phyloP scores from a whole-genome alignment of 2,888 invertebrate species.

The Dilophus febrilis region DNA sequence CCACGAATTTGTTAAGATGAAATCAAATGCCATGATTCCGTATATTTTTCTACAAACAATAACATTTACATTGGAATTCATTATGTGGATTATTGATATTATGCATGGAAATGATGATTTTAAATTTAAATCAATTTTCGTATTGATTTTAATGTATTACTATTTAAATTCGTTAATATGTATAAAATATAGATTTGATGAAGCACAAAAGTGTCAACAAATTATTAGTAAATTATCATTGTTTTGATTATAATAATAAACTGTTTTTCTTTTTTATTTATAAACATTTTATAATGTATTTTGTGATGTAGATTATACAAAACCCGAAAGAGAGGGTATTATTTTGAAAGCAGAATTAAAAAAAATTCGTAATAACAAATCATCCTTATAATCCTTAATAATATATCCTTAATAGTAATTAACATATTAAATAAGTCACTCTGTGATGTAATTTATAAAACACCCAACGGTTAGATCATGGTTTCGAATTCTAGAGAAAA shows the following conservation, averaged over 20 bases:
- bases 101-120: conserved; percentile 13
- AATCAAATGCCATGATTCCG: conserved; percentile 16
- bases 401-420: no score
- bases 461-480: no score
- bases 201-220: conserved; percentile 14
- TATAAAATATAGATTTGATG: conserved; percentile 15
- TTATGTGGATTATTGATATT: conserved; percentile 15
- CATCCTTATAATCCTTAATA: no score
- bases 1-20: no score
- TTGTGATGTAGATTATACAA: no score
- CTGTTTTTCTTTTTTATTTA: conserved; percentile 1
- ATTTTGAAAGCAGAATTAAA: no score
- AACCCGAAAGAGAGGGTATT: no score
- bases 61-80: conserved; percentile 14
- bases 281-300: no score
- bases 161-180: conserved; percentile 14
- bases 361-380: no score
- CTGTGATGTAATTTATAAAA: no score
- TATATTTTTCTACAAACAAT: conserved; percentile 16
- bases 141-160: conserved; percentile 8
- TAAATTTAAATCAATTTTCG: conserved; percentile 12
- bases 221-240: conserved; percentile 8
- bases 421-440: no score
- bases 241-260: conserved; percentile 1
- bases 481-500: no score